A percentile compares a stretch with the other conserved stretches of the same genome.
phyloP scores from a whole-genome alignment of 1,140 invertebrate species.

The Apolygus lucorum region DNA sequence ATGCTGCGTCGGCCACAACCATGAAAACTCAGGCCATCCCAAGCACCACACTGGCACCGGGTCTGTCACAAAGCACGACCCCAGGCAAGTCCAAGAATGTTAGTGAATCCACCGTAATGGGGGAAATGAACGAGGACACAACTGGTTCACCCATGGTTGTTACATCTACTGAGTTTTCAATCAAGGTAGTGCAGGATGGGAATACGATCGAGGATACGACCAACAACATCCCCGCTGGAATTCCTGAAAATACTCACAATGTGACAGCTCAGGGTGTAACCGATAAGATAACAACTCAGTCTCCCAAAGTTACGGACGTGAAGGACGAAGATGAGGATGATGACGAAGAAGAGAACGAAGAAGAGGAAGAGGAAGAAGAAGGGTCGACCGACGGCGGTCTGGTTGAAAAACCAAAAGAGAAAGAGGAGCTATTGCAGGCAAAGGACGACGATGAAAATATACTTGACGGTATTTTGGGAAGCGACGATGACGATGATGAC shows the following conservation, averaged over 20 bases:
- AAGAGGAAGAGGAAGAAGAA: conserved; percentile 15
- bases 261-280: no score
- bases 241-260: no score
- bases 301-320: no score
- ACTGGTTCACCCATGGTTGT: conserved; percentile 1
- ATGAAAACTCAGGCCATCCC: neutral
- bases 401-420: conserved; percentile 4
- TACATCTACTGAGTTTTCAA: neutral
- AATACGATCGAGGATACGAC: neutral
- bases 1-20: conserved; percentile 1
- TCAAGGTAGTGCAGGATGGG: conserved; percentile 17
- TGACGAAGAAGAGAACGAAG: conserved; percentile 4
- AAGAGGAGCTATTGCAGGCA: conserved; percentile 26
- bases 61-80: conserved; percentile 6
- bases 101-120: neutral
- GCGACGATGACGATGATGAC: conserved; percentile 37
- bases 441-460: conserved; percentile 29
- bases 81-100: conserved; percentile 1
- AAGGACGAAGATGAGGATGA: conserved; percentile 20
- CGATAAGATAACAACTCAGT: neutral
- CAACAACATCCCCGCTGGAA: neutral
- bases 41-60: neutral
- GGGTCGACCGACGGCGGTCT: conserved; percentile 21
- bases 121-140: neutral
- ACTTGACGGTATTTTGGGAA: conserved; percentile 20